Conservation (phyloP, 1,140 invertebrate genomes). For the Orchestia grillus region DNA sequence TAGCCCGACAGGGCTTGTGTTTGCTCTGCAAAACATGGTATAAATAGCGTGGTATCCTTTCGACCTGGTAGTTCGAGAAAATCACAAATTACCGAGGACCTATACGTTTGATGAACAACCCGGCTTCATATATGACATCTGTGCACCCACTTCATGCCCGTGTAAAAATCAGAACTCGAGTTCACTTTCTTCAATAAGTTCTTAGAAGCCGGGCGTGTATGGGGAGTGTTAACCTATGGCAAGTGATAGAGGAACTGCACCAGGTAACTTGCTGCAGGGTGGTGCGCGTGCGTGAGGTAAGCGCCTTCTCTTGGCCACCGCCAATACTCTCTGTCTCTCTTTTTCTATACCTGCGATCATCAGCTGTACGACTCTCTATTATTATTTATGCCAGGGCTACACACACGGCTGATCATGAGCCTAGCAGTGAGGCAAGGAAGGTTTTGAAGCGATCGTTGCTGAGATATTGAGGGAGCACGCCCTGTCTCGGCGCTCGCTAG, state of each 20-base stretch:
- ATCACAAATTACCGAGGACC: too few species aligned
- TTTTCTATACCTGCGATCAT: conserved; percentile 14
- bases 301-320: conserved; percentile 28
- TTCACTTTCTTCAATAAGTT: too few species aligned
- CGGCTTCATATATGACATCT: too few species aligned
- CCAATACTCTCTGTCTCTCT: conserved; percentile 23
- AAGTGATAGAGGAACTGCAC: conserved; percentile 7
- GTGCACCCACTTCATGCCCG: too few species aligned
- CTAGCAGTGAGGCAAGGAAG: not conserved
- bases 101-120: too few species aligned
- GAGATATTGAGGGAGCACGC: conserved; percentile 27
- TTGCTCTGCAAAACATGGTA: too few species aligned
- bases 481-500: conserved; percentile 4
- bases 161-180: too few species aligned
- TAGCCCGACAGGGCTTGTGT: too few species aligned
- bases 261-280: not conserved
- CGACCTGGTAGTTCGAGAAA: too few species aligned
- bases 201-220: not conserved
- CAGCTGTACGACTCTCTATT: conserved; percentile 17
- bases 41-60: too few species aligned
- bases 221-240: not conserved
- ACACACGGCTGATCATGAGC: conserved; percentile 19
- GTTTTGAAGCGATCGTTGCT: conserved; percentile 5
- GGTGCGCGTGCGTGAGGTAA: not conserved
- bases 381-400: conserved; percentile 35